Evolutionary conservation across 2,797 vertebrate species (phyloP), one percentile per base, ranked within the genome.

Genomic region (Moxostoma hubbsi): DNA sequence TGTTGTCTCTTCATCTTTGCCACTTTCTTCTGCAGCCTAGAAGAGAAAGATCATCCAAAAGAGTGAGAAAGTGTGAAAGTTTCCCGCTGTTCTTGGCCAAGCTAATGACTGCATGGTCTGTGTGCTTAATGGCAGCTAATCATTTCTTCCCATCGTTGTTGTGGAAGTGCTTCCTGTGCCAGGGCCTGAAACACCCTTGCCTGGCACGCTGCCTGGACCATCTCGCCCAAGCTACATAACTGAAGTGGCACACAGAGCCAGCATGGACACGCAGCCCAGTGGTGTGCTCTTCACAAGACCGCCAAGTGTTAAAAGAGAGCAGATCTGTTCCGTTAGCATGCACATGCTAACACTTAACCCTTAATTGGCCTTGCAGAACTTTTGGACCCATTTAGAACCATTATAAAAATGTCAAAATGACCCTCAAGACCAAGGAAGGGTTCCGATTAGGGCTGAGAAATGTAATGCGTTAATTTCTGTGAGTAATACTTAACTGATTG

Each of bases 121-220:
- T 69, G 75, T 45, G 79, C 66, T 81, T 81, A 84, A 69, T 73
- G 62, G 79, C 75, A 75, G 74, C 79, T 84, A 84, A 84, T 84
- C 71, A 47, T 59, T 75, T 65, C 73, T 78, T 73, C 61, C 75
- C 53, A 10, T 78, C 54, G 72, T 74, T 73, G 70, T 64, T 78
- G 75, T 78, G 82, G 58, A 81, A 75, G 70, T 54, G 55, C 15
- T 49, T 74, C 70, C 46, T 54, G 59, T 84, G 82, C 79, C 74
- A 84, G 55, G 65, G 70, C 70, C 75, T 58, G 79, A 77, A 74
- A 75, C 71, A 43, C 79, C 71, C 75, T 84, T 59, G 59, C 71
- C 79, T 84, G 79, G 75, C 75, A 54, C 15, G 5, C 53, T 64
- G 79, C 82, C 77, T 73, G 69, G 24, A 72, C 43, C 62, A 68